Evolutionary conservation across 2,113 vertebrate species (phyloP).

Genomic region (Dromas ardeola): DNA sequence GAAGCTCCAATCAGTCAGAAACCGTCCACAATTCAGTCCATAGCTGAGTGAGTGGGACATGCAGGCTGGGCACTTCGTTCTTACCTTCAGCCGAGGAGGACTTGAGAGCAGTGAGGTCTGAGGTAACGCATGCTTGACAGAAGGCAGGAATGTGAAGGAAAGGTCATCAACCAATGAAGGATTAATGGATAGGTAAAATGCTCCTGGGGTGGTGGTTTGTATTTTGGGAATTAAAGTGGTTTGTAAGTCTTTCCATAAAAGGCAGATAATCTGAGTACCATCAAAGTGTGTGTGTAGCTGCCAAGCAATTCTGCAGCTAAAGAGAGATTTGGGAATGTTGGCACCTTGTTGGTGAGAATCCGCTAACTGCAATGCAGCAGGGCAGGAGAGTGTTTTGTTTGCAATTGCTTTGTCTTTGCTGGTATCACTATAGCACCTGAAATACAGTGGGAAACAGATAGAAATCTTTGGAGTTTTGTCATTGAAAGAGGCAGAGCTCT

Average conservation of each 20-base stretch:
- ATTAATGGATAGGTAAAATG: background rate
- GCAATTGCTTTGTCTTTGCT: background rate
- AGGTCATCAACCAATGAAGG: background rate
- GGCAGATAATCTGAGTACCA: background rate
- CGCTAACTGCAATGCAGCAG: background rate
- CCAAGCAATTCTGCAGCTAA: background rate
- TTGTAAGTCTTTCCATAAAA: background rate
- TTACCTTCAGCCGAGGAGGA: background rate
- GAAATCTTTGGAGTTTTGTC: background rate
- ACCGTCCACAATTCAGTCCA: rapidly evolving
- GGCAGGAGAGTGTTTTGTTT: background rate
- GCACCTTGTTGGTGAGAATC: background rate
- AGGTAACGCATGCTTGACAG: background rate
- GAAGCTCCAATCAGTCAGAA: background rate
- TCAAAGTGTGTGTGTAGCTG: background rate
- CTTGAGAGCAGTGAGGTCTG: background rate
- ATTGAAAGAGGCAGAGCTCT: background rate
- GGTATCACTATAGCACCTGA: background rate
- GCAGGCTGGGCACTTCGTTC: background rate
- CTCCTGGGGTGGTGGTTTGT: background rate
- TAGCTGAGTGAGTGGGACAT: background rate
- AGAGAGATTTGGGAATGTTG: background rate
- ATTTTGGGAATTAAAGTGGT: background rate
- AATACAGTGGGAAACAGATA: background rate
- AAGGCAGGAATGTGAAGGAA: background rate